A percentile compares a stretch with the other conserved stretches of the same genome.
Conservation (phyloP, 2,113 vertebrate genomes). For the western clawed frog (Xenopus tropicalis) region UCB_Xtro_10.0 CM004443.2:116079501-116080000, state of each 20-base stretch:
- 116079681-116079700: no score
- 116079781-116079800: neutral
- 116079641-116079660: no score
- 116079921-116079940: neutral
- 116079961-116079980: neutral
- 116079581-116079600: no score
- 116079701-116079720: no score
- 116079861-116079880: neutral
- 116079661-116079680: no score
- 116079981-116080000: neutral
- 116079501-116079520: no score
- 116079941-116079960: neutral
- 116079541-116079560: no score
- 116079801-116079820: neutral
- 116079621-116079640: no score
- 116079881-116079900: neutral
- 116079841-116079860: neutral
- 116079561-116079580: no score
- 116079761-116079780: constrained; percentile 1
- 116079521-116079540: no score
- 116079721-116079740: neutral
- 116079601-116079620: no score
- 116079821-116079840: neutral
- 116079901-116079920: neutral
- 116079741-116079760: neutral